phyloP scores from a whole-genome alignment of 2,888 invertebrate genomes.

The Drosophila tripunctata region DNA sequence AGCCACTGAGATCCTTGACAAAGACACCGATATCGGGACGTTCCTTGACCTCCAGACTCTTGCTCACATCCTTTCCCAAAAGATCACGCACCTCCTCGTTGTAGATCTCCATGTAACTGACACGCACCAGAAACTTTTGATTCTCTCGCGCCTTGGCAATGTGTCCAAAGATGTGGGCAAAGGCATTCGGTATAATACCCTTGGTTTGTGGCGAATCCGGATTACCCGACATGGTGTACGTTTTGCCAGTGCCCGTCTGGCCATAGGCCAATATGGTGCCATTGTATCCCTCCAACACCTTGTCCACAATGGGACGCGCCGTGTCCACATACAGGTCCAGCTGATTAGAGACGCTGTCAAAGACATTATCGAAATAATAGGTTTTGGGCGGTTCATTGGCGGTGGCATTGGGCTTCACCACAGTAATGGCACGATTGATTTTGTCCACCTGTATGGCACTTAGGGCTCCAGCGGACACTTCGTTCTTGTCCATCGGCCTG shows the following conservation, averaged over 20 bases:
- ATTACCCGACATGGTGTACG: conserved; percentile 98
- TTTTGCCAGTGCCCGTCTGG: conserved; percentile 98
- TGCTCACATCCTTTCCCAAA: conserved; percentile 93
- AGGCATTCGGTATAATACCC: conserved; percentile 99
- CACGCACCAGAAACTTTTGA: conserved; percentile 98
- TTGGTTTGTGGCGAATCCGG: conserved; percentile 93
- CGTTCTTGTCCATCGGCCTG: conserved; percentile 95
- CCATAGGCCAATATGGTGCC: conserved; percentile 96
- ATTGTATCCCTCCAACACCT: conserved; percentile 98
- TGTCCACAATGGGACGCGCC: conserved; percentile 98
- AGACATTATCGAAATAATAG: conserved; percentile 98
- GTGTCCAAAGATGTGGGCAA: conserved; percentile 99
- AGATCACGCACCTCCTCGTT: conserved; percentile 99
- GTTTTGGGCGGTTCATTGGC: conserved; percentile 92
- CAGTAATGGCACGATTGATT: conserved; percentile 90
- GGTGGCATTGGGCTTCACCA: conserved; percentile 89
- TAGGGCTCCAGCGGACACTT: conserved; percentile 89
- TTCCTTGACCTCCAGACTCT: conserved; percentile 96
- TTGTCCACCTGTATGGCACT: conserved; percentile 91
- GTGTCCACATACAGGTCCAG: conserved; percentile 98
- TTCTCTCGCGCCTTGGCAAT: conserved; percentile 97
- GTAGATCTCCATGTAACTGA: conserved; percentile 99
- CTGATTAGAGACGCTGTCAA: conserved; percentile 91
- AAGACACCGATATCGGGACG: conserved; percentile 97
- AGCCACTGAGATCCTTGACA: conserved; percentile 98